Evolutionary conservation across 2,888 invertebrate genomes (phyloP).

Genomic region (Oscheius sp.): DNA sequence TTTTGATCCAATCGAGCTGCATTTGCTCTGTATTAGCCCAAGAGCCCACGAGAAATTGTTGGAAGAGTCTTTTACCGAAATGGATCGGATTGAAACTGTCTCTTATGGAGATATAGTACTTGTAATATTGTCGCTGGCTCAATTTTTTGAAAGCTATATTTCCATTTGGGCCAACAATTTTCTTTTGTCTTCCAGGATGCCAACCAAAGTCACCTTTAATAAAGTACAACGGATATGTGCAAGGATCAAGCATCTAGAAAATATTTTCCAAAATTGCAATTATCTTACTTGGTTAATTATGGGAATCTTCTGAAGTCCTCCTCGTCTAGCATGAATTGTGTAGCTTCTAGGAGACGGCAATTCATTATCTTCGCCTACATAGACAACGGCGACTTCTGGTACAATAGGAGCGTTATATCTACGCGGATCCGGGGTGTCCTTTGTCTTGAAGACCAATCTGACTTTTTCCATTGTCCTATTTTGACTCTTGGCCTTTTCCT

Average conservation of each 20-base stretch:
- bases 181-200: constrained; percentile 23
- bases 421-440: constrained; percentile 23
- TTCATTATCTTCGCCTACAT: constrained; percentile 38
- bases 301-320: constrained; percentile 61
- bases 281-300: constrained; percentile 35
- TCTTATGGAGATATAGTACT: constrained; percentile 38
- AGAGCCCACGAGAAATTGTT: constrained; percentile 70
- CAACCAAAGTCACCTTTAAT: constrained; percentile 53
- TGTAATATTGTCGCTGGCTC: constrained; percentile 57
- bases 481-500: not conserved
- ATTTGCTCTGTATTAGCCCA: constrained; percentile 71
- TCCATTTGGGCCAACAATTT: constrained; percentile 25
- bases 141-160: constrained; percentile 45
- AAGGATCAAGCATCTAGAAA: constrained; percentile 67
- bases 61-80: constrained; percentile 60
- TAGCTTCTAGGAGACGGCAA: constrained; percentile 63
- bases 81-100: constrained; percentile 57
- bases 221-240: constrained; percentile 71
- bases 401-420: constrained; percentile 41
- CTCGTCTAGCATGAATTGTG: constrained; percentile 58
- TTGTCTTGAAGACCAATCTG: constrained; percentile 33
- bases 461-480: not conserved
- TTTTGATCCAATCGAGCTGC: constrained; percentile 63
- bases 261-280: too few species aligned
- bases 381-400: constrained; percentile 53